Evolutionary conservation across 2,888 invertebrate genomes (phyloP), one percentile per base, ranked within the genome.

Genomic region (Andrena minutula): DNA sequence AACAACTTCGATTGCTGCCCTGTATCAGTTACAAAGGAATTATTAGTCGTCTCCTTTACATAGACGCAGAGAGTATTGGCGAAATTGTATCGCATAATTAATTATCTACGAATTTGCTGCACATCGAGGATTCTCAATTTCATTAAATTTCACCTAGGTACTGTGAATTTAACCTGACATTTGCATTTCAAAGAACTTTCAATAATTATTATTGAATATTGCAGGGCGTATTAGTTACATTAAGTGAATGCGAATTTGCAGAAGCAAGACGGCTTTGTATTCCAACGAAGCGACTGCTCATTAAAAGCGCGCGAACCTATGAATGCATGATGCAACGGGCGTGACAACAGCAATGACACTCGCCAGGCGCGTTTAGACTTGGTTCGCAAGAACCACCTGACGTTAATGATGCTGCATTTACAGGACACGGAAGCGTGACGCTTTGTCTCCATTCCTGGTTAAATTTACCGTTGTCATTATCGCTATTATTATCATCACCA

Each of bases 1-100:
- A 23, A 69, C 69, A 75, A 20, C 68, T 41, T 63, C 69, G 79
- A 75, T 79, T 83, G 75, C 85, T 84, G 73, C 82, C 78, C 75
- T 47, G 35, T 56, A 61, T 51, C 61, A 68, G 23, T 10, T 7
- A 7, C 41, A 60, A 35, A 51, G 12, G 12, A 32, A 35, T 53
- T 41, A 49, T 8, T 16, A 47, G 7, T 28, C 20, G 12, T 26
- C 20, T 20, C 30, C 12, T 41, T 23, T 8, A 30, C 10, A 16
- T 16, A 12, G 12, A 41, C 3, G 41, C 2, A 10, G 32, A 26
- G 49, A 2, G 20, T 63, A 26, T 16, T 10, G n/a, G n/a, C 51
- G 35, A 53, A 64, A 16, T 35, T 41, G 30, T 2, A 16, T 7
- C 16, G 8, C 2, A 28, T 10, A 71, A 72, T 53, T 64, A 26